Percentiles rank a stretch among this genome's conserved stretches.
These are phyloP conservation scores for Tolypeutes matacus DNA, from an alignment of 2,797 vertebrate genomes.

Conservation along the genomic window DNA sequence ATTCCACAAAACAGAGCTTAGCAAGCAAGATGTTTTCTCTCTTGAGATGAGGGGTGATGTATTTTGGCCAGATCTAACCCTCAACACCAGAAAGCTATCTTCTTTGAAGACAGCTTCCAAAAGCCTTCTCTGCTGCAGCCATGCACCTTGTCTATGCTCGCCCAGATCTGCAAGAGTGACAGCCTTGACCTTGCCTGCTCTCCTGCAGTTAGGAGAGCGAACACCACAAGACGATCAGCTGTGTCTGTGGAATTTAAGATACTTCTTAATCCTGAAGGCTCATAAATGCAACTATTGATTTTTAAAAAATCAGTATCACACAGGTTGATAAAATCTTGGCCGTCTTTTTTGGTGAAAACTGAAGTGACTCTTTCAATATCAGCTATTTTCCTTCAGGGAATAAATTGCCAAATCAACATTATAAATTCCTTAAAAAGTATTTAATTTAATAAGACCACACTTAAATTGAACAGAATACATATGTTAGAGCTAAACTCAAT, in stretches of 20 bases:
- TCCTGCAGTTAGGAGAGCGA: conserved; percentile 47
- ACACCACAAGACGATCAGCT: background rate
- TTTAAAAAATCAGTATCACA: conserved; percentile 70
- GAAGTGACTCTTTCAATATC: conserved; percentile 63
- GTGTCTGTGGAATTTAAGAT: conserved; percentile 54
- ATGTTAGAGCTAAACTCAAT: conserved; percentile 1
- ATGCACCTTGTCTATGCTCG: background rate
- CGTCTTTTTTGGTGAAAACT: conserved; percentile 71
- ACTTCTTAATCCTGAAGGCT: conserved; percentile 49
- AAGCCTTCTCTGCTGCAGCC: background rate
- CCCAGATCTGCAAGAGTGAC: background rate
- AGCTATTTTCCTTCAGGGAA: conserved; percentile 74
- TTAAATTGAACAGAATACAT: conserved; percentile 63
- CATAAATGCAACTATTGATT: conserved; percentile 63
- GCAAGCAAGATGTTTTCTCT: background rate
- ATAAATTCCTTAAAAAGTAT: conserved; percentile 56
- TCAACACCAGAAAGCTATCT: background rate
- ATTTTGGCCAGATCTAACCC: background rate
- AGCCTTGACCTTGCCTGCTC: background rate
- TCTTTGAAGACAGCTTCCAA: background rate
- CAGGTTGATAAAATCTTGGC: background rate
- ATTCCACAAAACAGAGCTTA: background rate
- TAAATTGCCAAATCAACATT: conserved; percentile 61
- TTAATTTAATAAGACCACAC: conserved; percentile 66
- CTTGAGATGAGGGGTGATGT: background rate